Base-by-base conservation (phyloP, 2,888 invertebrate species). In the Acanthopleura granulata region DNA sequence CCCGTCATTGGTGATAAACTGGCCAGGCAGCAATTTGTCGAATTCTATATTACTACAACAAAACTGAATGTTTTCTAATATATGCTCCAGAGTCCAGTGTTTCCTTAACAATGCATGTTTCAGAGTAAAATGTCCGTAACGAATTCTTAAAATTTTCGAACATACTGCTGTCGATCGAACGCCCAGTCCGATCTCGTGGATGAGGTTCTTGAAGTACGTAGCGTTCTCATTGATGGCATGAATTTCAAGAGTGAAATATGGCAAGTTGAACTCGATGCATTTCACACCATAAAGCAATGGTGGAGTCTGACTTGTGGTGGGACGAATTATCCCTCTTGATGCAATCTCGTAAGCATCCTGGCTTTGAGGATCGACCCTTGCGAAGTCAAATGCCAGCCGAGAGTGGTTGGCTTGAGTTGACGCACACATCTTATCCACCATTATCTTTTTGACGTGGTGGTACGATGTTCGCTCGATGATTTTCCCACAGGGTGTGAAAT, bases 331-430 rank as follows among this genome's bases (percentile, higher is more conserved):
- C 0, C 99, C 98, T 89, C 94, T 92, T 0, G 93, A 92, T 12
- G 97, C 97, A 76, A 98, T 86, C 76, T 98, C 96, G 90, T 96
- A 99, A 15, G 97, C 97, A 66, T 94, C 93, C 90, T 98, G 96
- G 62, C 96, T 96, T 84, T 96, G 94, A 78, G 95, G 92, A 88
- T 96, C 94, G 0, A 98, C 93, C 30, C 97, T 97, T 82, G 87
- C 83, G 79, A 86, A 84, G 95, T 95, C 93, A 89, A 94, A 96
- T 95, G 97, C 95, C 87, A 94, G 93, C 80, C 82, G 84, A 89
- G 97, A 97, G 91, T 97, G 96, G 9, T 94, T 93, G 0, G 96
- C 94, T 90, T 98, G 96, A 91, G 96, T 93, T 1, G 95, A 92
- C 0, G 95, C 93, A 27, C 97, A 92, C 25, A 97, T 89, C 77